Base-by-base conservation (phyloP, 2,797 vertebrate species). In the Neosalanx taihuensis region DNA sequence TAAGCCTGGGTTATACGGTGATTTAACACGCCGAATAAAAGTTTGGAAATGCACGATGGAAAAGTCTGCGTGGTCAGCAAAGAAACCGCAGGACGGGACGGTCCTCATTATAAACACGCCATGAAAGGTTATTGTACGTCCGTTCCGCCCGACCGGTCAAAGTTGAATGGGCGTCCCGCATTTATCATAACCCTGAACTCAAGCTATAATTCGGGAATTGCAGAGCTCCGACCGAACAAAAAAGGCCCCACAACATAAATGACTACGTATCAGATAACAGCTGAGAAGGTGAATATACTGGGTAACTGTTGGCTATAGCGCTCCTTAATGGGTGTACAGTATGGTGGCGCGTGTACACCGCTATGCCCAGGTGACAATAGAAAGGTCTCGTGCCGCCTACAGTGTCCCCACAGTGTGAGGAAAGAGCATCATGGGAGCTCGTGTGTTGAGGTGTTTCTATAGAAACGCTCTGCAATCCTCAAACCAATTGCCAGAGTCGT, bases 361-460 rank as follows among this genome's bases (percentile, higher is more conserved):
- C 62, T 51, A 17, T 69, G 69, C 71, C 30, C 60, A 59, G 31
- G 67, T 69, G 33, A 69, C 67, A 3, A 37, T 37, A 58, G n/a
- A 35, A 26, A 26, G 6, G 56, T 72, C 49, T 20, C 13, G 20
- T 26, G 26, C 57, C 51, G 41, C 53, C 29, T 49, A 74, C 23
- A 18, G 51, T 30, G 49, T 62, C 64, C 71, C 73, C 64, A 33
- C 51, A 61, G 41, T 74, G 35, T 15, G 29, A 69, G 67, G 76
- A 35, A 35, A 35, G 67, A 64, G 81, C 73, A 79, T 87, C 87
- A 79, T 23, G 86, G 83, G 88, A 90, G 70, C 73, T 84, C 82
- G 78, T 82, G 81, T 91, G 87, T 88, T 89, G 74, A 79, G 83
- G 77, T 60, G 90, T 91, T 83, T 80, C 91, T 87, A 91, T 91